Evolutionary conservation across 2,888 invertebrate species (phyloP).

Genomic region (Ectemnius lituratus): DNA sequence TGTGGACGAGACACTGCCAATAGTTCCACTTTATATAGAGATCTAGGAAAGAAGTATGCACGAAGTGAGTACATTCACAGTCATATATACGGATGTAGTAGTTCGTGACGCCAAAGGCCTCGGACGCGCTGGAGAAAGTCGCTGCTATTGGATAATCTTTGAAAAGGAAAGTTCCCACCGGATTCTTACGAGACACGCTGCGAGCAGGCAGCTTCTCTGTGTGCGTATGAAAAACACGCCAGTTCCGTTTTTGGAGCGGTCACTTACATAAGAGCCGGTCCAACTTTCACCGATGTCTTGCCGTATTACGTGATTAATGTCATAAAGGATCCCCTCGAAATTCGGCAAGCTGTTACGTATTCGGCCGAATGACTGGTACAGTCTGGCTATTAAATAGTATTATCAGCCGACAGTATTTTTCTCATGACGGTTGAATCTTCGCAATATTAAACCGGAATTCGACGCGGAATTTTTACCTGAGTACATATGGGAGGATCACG

Average conservation of each 20-base stretch:
- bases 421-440: no score
- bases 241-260: slow-evolving; percentile 30
- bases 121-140: slow-evolving; percentile 67
- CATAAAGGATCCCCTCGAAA: slow-evolving; percentile 1
- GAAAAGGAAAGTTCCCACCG: slow-evolving; percentile 71
- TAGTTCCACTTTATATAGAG: no score
- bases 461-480: no score
- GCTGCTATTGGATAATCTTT: slow-evolving; percentile 67
- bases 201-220: neutral
- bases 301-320: slow-evolving; percentile 7
- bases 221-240: neutral
- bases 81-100: neutral
- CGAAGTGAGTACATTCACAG: no score
- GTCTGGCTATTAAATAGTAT: no score
- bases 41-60: no score
- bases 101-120: slow-evolving; percentile 24
- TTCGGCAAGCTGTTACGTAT: neutral
- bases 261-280: slow-evolving; percentile 40
- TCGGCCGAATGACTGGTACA: no score
- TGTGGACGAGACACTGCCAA: no score
- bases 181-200: slow-evolving; percentile 50
- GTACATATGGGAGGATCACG: no score
- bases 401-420: no score
- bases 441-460: no score
- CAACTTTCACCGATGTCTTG: slow-evolving; percentile 50